A percentile compares a stretch with the other conserved stretches of the same genome.
phyloP scores from a whole-genome alignment of 2,113 vertebrate genomes.

The Callocephalon fimbriatum region DNA sequence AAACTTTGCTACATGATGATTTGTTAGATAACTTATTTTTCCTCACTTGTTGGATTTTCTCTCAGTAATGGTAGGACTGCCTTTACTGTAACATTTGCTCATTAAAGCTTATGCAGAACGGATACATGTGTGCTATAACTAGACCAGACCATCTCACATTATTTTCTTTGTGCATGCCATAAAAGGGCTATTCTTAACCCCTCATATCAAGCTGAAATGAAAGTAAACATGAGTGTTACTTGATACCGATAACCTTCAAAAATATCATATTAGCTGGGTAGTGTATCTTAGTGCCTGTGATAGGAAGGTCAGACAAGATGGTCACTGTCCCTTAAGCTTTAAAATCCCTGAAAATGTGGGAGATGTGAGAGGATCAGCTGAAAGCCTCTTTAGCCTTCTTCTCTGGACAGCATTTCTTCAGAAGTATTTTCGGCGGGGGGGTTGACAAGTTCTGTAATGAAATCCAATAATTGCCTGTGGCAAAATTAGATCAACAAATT shows the following conservation, averaged over 20 bases:
- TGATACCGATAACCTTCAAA: neutral
- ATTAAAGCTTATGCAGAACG: neutral
- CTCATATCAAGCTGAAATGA: neutral
- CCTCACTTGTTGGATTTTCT: neutral
- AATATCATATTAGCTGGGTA: fast-evolving
- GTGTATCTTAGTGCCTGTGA: fast-evolving
- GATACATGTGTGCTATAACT: neutral
- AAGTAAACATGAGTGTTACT: neutral
- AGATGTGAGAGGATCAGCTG: neutral
- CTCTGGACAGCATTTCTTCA: neutral
- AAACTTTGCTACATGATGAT: neutral
- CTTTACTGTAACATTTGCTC: neutral
- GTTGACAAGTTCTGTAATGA: neutral
- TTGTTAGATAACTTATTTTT: neutral
- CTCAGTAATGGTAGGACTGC: neutral
- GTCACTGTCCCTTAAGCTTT: neutral
- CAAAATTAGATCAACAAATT: neutral
- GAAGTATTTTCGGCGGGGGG: neutral
- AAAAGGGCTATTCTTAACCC: neutral
- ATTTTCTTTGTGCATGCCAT: neutral
- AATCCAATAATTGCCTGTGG: neutral
- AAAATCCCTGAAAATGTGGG: neutral
- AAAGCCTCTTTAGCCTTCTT: neutral
- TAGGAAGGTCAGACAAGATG: neutral
- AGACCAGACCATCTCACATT: neutral